Evolutionary conservation across 2,888 invertebrate genomes (phyloP).

Genomic region (Drosophila melanosoma): DNA sequence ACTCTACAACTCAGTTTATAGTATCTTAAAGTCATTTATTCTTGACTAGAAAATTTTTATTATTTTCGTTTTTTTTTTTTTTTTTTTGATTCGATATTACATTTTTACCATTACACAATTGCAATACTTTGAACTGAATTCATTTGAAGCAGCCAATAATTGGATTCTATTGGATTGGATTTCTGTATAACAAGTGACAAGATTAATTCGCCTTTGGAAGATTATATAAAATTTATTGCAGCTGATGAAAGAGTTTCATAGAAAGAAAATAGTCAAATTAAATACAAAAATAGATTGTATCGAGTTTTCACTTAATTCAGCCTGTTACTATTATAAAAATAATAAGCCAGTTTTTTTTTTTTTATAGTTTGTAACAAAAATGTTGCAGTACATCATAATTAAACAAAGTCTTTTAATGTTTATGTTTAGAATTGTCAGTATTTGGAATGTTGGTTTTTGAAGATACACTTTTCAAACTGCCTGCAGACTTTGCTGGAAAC

Average conservation of each 20-base stretch:
- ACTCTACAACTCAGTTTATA: neutral
- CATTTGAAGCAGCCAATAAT: neutral
- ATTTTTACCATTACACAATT: neutral
- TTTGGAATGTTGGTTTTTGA: neutral
- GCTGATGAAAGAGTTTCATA: neutral
- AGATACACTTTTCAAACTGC: neutral
- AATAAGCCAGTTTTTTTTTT: neutral
- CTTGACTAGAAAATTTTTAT: neutral
- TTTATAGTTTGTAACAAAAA: neutral
- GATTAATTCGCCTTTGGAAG: neutral
- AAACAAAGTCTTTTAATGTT: neutral
- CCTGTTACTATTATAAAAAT: neutral
- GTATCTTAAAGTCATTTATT: neutral
- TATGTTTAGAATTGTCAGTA: neutral
- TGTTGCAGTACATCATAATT: neutral
- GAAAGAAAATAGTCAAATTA: neutral
- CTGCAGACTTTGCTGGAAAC: conserved; percentile 12
- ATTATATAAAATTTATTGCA: neutral
- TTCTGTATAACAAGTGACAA: neutral
- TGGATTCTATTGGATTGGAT: neutral
- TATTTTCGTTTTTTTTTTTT: no score
- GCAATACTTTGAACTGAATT: conserved; percentile 3
- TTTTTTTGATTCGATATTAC: neutral
- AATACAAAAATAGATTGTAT: neutral
- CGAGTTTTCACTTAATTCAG: neutral